A percentile compares a stretch with the other conserved stretches of the same genome.
Conservation (phyloP, 1,140 invertebrate species). For the Penaeus japonicus region DNA sequence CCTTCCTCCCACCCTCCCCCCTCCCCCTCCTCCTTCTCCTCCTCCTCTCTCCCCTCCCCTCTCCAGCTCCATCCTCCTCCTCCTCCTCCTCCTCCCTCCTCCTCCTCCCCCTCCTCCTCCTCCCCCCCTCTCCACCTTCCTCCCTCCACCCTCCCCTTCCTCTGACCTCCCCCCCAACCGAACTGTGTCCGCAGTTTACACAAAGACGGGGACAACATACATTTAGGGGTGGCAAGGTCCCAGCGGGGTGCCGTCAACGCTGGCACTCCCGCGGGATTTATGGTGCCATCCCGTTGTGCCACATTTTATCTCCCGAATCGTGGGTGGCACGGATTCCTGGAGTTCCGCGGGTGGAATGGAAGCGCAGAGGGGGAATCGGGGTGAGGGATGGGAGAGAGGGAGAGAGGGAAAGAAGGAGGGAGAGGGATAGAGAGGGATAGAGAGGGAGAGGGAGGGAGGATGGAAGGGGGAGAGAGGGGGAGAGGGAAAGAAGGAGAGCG, state of each 20-base stretch:
- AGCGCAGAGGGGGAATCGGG: no score
- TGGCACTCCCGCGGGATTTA: constrained; percentile 39
- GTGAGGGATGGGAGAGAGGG: not conserved
- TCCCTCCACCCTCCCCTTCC: no score
- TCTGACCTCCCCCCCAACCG: not conserved
- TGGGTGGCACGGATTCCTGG: not conserved
- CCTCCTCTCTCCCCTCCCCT: no score
- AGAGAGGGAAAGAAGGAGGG: not conserved
- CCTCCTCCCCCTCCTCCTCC: no score
- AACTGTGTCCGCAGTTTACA: not conserved
- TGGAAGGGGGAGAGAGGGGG: not conserved
- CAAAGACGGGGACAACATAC: constrained; percentile 14
- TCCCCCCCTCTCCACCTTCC: no score
- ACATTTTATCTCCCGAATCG: constrained; percentile 6
- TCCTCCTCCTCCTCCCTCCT: no score
- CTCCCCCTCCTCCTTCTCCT: no score
- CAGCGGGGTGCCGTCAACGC: constrained; percentile 40
- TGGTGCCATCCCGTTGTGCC: constrained; percentile 44
- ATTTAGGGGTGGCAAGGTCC: not conserved
- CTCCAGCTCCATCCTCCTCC: no score
- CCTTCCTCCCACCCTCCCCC: no score
- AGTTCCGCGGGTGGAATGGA: no score
- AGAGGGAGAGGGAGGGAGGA: not conserved
- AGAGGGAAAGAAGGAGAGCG: no score
- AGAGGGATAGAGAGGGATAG: not conserved